Base-by-base conservation (phyloP, 1,140 invertebrate genomes). In the Heliothis subflexa region DNA sequence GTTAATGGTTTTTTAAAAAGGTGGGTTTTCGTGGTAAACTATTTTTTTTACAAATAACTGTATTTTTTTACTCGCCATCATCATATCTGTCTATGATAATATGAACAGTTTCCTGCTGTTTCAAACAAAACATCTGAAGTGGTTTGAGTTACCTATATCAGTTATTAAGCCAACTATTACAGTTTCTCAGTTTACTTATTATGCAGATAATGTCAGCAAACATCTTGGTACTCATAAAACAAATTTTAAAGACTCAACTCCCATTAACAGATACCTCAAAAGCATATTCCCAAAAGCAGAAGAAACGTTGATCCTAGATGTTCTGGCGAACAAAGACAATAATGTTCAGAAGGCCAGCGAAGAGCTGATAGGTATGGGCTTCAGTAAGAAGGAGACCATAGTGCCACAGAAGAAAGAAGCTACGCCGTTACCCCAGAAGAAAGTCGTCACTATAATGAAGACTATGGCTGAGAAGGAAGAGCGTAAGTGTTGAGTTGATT, bases 211-310 rank as follows among this genome's bases (percentile, higher is more conserved):
- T 25, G 0, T 1, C 21, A 25, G 2, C 21, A 25, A 25, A 25
- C 21, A 25, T 25, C 21, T 25, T 25, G 21, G 21, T 25, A 25
- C 21, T 25, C 0, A 0, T 7, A 25, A 9, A 62, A 61, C 16
- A 3, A 16, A 45, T 47, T 66, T 45, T 2, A 16, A 45, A 45
- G 11, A 40, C 9, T 40, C 33, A 40, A 40, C 5, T 9, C 33
- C 33, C 5, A 9, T 40, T 68, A n/a, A 21, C 93, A 98, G 98
- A 95, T 98, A 98, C 92, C 95, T 99, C 95, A 98, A 98, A 93
- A 98, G 97, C 88, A 96, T 98, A 83, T 98, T 98, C 93, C 97
- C 98, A n/a, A 97, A 98, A 93, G 97, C 97, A 0, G 98, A 99
- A 82, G 98, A 98, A 91, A 98, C 97, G n/a, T 91, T 98, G 33